Evolutionary conservation across 2,797 vertebrate species (phyloP).

Genomic region (Mycteria americana): DNA sequence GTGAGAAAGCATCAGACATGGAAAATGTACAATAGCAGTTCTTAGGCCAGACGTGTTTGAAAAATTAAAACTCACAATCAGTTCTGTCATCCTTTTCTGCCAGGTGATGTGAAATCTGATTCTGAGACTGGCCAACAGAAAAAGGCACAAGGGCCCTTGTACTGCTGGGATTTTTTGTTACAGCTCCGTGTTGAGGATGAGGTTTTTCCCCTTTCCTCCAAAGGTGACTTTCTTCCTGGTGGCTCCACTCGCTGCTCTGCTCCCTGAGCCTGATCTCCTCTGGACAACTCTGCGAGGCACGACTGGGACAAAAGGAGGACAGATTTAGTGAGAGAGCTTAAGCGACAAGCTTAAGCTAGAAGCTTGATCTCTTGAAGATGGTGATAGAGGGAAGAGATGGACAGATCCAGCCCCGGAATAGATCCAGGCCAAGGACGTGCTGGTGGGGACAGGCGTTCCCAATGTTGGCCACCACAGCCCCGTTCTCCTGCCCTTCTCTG

Average conservation of each 20-base stretch:
- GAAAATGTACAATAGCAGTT: neutral
- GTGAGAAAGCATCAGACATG: neutral
- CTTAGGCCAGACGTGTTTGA: neutral
- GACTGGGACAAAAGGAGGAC: neutral
- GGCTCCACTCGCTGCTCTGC: neutral
- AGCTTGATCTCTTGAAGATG: neutral
- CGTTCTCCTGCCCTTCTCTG: neutral
- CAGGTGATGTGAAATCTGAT: neutral
- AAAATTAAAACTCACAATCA: neutral
- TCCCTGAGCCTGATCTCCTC: neutral
- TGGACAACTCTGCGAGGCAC: neutral
- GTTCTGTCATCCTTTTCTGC: neutral
- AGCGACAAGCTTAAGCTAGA: neutral
- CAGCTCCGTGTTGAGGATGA: neutral
- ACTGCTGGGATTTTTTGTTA: neutral
- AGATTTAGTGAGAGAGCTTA: neutral
- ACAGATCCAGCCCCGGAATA: neutral
- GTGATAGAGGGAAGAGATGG: neutral
- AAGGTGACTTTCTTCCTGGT: neutral
- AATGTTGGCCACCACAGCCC: accelerated
- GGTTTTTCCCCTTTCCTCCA: neutral
- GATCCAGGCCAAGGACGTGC: neutral
- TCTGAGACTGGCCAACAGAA: neutral
- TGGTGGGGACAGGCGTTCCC: neutral
- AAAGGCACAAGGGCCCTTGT: neutral